A percentile compares a stretch with the other conserved stretches of the same genome.
Evolutionary conservation across 1,140 invertebrate species (phyloP).

Genomic region (Phthorimaea operculella): DNA sequence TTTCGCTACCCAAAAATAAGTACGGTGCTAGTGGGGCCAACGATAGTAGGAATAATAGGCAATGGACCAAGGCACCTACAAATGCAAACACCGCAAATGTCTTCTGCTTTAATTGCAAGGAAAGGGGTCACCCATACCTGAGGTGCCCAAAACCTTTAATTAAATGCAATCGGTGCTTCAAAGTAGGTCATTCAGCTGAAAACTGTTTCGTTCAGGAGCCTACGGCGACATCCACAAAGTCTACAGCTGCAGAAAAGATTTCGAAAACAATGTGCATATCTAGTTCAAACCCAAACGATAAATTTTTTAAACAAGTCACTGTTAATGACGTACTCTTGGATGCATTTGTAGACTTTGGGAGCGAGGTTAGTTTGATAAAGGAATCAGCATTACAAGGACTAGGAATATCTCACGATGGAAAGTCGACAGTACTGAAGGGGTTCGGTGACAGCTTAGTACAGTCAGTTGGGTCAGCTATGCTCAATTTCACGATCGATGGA

Average conservation of each 20-base stretch:
- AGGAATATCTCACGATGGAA: constrained; percentile 13
- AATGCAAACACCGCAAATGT: constrained; percentile 2
- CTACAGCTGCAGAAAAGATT: neutral
- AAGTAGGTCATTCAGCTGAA: constrained; percentile 13
- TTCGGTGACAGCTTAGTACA: constrained; percentile 16
- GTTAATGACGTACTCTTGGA: constrained; percentile 1
- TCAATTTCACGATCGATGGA: constrained; percentile 14
- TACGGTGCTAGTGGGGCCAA: too few species aligned
- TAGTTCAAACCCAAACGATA: constrained; percentile 4
- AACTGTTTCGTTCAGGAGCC: neutral
- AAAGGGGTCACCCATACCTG: constrained; percentile 14
- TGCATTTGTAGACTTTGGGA: constrained; percentile 17
- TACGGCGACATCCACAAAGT: neutral
- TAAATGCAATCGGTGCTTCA: constrained; percentile 12
- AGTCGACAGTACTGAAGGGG: constrained; percentile 15
- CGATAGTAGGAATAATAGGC: neutral
- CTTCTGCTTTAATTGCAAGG: constrained; percentile 18
- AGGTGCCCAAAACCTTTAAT: constrained; percentile 14
- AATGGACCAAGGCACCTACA: neutral
- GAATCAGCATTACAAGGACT: constrained; percentile 5
- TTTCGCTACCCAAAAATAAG: neutral
- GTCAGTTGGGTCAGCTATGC: constrained; percentile 13
- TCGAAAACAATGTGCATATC: constrained; percentile 13
- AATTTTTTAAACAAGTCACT: constrained; percentile 10
- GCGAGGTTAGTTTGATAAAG: constrained; percentile 14